Evolutionary conservation across 1,140 invertebrate genomes (phyloP), one percentile per base, ranked within the genome.

Genomic region (Tetranychus cinnabarinus): DNA sequence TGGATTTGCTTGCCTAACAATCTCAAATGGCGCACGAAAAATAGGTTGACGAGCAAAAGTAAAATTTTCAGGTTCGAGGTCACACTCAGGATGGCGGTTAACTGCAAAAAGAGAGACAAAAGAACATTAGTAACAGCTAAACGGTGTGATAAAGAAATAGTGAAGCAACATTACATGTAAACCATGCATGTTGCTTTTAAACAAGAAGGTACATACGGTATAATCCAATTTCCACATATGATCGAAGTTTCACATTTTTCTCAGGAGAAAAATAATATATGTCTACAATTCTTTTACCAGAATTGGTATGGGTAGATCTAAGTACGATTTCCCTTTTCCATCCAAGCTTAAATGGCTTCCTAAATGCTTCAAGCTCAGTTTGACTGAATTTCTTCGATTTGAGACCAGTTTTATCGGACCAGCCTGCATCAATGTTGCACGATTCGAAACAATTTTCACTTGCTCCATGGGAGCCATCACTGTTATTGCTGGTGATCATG

Each of bases 281-380:
- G 58, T 64, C 63, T 13, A 55, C 63, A 6, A 61, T 61, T 55
- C 59, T 61, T 54, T 64, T 64, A 8, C 61, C 63, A 2, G 58
- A 42, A 12, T 13, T 55, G 12, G 36, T 56, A n/a, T 33, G 13
- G 6, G 57, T 36, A 15, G 36, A 46, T 42, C 63, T 42, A 10
- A 64, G 15, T 13, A 62, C 60, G 23, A 64, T n/a, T 50, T 64
- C 63, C 23, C 63, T 55, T 60, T 59, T 59, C 63, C 63, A 64
- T 6, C 63, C 63, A 2, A 55, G 23, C 36, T 60, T 31, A 46
- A 64, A 64, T 36, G 63, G 63, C 34, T 57, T 42, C 35, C 56
- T 57, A 46, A 64, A 60, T 8, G 39, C 37, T 50, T 58, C 57
- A 33, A 63, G 54, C 37, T 64, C 55, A 23, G 33, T 50, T 2